Conservation (phyloP, 1,140 invertebrate species). For the Drosophila repletoides region DNA sequence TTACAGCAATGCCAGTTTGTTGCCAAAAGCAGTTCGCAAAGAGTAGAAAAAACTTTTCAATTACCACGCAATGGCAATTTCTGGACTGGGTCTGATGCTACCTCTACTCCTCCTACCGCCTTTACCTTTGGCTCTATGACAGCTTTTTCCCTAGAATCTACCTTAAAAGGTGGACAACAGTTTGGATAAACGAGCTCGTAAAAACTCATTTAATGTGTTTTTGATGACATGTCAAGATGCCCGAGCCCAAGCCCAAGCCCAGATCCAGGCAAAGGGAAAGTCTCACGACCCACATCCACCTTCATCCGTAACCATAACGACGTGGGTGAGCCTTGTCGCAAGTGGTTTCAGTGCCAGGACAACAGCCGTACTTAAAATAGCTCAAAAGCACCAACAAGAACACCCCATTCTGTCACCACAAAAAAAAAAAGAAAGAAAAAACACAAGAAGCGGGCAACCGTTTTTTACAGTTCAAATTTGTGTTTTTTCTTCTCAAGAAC, state of each 20-base stretch:
- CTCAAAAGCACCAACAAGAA: conserved; percentile 1
- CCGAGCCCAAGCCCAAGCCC: not conserved
- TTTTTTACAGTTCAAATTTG: conserved; percentile 58
- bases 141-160: conserved; percentile 9
- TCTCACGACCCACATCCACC: not conserved
- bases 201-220: conserved; percentile 80
- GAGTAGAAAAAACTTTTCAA: conserved; percentile 58
- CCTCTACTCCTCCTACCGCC: too few species aligned
- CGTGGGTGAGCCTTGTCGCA: conserved; percentile 15
- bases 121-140: not conserved
- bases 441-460: conserved; percentile 9
- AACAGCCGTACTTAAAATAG: conserved; percentile 12
- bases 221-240: conserved; percentile 79
- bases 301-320: conserved; percentile 27
- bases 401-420: too few species aligned
- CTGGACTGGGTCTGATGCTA: conserved; percentile 28
- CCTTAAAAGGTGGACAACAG: conserved; percentile 73
- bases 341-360: conserved; percentile 7
- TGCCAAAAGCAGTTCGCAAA: conserved; percentile 35
- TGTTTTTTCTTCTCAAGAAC: conserved; percentile 21
- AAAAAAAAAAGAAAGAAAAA: too few species aligned
- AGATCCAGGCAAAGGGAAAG: too few species aligned
- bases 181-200: conserved; percentile 74
- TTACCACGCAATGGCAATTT: conserved; percentile 66
- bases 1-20: conserved; percentile 56